These are phyloP conservation scores for Oxyura jamaicensis DNA, from an alignment of 2,113 vertebrate species.

Conservation along the genomic window DNA sequence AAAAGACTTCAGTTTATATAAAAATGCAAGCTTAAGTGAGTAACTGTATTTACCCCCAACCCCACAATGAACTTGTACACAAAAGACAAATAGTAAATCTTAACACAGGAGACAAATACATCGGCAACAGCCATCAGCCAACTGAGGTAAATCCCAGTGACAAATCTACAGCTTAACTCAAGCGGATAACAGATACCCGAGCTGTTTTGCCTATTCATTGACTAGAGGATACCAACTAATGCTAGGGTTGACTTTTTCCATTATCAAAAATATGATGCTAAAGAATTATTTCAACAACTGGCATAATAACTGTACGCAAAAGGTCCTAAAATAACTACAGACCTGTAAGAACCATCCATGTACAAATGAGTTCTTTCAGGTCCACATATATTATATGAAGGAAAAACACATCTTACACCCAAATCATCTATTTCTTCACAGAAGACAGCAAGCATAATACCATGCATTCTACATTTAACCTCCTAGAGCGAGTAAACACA, in stretches of 20 bases:
- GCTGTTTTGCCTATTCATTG: background rate
- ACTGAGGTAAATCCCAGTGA: background rate
- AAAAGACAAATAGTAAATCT: background rate
- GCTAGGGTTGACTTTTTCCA: background rate
- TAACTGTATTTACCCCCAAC: background rate
- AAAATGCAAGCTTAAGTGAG: background rate
- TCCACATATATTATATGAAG: background rate
- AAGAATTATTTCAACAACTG: background rate
- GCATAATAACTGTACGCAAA: background rate
- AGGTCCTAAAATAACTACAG: background rate
- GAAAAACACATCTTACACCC: background rate
- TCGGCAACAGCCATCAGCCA: background rate
- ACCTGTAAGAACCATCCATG: background rate
- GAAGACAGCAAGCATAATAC: background rate
- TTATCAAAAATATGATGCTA: background rate
- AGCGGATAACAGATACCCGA: background rate
- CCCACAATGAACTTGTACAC: rapidly evolving
- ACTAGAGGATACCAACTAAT: background rate
- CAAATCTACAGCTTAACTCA: background rate
- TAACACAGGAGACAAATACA: background rate
- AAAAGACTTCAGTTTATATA: background rate
- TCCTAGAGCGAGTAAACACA: background rate
- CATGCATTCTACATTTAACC: background rate
- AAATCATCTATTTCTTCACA: background rate
- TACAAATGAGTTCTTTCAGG: background rate